Percentiles rank a stretch among this genome's conserved stretches.
Conservation (phyloP, 2,113 vertebrate species). For the Natator depressus region DNA sequence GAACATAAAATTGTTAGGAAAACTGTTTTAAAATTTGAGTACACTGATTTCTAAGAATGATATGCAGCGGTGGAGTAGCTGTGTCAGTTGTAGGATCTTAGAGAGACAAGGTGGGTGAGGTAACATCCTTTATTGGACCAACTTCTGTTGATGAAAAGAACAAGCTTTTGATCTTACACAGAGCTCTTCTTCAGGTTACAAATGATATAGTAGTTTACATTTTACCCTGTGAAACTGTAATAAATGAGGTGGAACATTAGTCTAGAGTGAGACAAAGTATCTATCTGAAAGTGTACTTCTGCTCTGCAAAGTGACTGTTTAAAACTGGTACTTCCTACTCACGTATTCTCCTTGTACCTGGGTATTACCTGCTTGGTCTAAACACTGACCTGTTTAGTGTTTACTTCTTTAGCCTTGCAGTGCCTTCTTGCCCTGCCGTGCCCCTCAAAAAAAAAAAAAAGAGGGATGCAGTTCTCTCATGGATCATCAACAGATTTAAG, state of each 20-base stretch:
- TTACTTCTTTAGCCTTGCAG: neutral
- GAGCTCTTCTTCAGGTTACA: neutral
- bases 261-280: accelerated
- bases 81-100: neutral
- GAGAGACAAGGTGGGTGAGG: neutral
- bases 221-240: accelerated
- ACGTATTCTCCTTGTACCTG: neutral
- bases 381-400: neutral
- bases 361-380: accelerated
- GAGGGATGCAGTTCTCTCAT: accelerated
- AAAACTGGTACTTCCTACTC: neutral
- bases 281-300: accelerated
- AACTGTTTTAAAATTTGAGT: accelerated
- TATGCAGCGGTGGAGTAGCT: neutral
- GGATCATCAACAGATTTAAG: accelerated
- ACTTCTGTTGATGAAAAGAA: neutral
- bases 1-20: neutral
- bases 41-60: neutral
- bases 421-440: accelerated
- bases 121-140: neutral
- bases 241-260: neutral
- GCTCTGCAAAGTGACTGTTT: neutral
- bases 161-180: neutral
- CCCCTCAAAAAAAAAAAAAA: too few species aligned
- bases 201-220: neutral